Base-by-base conservation (phyloP, 2,888 invertebrate genomes). In the Maniola hyperantus region DNA sequence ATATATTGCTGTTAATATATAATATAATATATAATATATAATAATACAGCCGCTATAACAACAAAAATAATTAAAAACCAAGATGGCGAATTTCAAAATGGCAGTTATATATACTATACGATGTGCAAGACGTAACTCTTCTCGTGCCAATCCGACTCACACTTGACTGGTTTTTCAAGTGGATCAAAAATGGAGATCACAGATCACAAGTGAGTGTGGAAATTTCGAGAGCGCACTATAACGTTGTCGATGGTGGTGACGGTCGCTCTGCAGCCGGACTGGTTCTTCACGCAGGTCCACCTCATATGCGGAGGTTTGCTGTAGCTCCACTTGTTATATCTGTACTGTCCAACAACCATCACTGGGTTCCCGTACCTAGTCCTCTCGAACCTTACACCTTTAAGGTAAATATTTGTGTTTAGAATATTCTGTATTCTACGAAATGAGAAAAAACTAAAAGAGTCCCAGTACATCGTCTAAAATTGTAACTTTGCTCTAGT, bases 331-430 rank as follows among this genome's bases (percentile, higher is more conserved):
- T 76, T 77, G 72, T 86, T 83, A 74, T 79, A 88, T n/a, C 84
- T 77, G 67, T 85, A 83, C 10, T 68, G 73, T 1, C 85, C 85
- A 5, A 80, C 70, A 6, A 83, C 78, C 50, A 90, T 81, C 39
- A 89, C 88, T 2, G 89, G 90, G 64, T 88, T 88, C 0, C 89
- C 90, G 58, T 65, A 85, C 6, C 88, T 82, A 2, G 89, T 83
- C 46, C 62, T 74, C 64, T 75, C 76, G 57, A 75, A 79, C n/a
- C 71, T 71, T 50, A 76, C 75, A 75, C 20, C 33, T 44, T 42
- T n/a, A 26, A 44, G 15, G 13, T 15, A 46, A 20, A 42, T 53
- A 39, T 6, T 8, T 18, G 13, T 26, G n/a, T 6, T 53, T 15
- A 13, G 10, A 10, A 7, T 15, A 20, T 39, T 39, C 39, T 33